phyloP scores from a whole-genome alignment of 2,113 vertebrate species.

The human region DNA sequence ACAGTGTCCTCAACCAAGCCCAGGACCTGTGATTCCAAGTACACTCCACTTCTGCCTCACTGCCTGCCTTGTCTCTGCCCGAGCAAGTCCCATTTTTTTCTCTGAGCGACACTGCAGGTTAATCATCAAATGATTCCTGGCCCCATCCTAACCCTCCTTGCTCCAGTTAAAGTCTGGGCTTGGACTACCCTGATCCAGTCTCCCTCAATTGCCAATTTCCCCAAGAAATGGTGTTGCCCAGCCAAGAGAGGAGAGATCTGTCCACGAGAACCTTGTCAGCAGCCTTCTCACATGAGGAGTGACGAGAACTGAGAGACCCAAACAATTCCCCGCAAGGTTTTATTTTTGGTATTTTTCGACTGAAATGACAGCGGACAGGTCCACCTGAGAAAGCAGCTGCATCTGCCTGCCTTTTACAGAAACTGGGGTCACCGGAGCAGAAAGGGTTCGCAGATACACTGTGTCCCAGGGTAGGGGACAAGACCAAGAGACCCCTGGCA shows the following conservation, averaged over 20 bases:
- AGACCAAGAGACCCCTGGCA: neutral
- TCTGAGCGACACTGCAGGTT: neutral
- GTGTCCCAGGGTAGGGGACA: neutral
- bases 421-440: constrained; percentile 73
- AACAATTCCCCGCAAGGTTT: constrained; percentile 73
- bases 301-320: constrained; percentile 74
- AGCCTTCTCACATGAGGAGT: constrained; percentile 67
- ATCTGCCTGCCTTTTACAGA: constrained; percentile 70
- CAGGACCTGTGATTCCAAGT: neutral
- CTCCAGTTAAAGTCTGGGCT: neutral
- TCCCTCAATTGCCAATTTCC: neutral
- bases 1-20: neutral
- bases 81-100: neutral
- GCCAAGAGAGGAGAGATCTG: neutral
- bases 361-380: constrained; percentile 75
- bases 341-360: constrained; percentile 78
- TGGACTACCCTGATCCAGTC: neutral
- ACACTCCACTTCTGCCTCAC: neutral
- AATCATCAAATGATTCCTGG: neutral
- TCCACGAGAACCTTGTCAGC: constrained; percentile 51
- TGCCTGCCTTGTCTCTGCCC: neutral
- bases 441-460: constrained; percentile 57
- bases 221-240: neutral
- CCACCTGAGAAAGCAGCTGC: constrained; percentile 79
- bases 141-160: neutral